phyloP scores from a whole-genome alignment of 2,888 invertebrate species.

The Diploptera punctata region DNA sequence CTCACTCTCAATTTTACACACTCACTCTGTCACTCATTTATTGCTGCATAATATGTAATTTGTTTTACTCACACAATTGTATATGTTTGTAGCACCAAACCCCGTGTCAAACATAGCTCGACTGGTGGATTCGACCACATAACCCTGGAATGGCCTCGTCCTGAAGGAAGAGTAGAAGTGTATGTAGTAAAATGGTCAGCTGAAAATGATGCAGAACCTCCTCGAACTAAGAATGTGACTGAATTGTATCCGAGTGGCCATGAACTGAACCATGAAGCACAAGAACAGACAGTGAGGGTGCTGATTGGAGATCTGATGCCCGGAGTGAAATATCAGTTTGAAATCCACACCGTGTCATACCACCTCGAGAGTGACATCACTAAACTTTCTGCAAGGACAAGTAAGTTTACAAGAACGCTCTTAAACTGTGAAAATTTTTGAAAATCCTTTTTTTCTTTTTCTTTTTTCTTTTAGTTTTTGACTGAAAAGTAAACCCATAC shows the following conservation, averaged over 20 bases:
- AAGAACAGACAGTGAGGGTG: slow-evolving; percentile 61
- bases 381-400: slow-evolving; percentile 76
- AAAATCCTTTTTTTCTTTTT: too few relatives aligned
- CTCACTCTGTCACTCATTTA: too few relatives aligned
- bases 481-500: too few relatives aligned
- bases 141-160: slow-evolving; percentile 88
- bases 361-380: slow-evolving; percentile 79
- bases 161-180: slow-evolving; percentile 84
- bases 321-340: slow-evolving; percentile 79
- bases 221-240: slow-evolving; percentile 60
- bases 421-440: too few relatives aligned
- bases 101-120: slow-evolving; percentile 84
- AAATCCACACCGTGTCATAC: slow-evolving; percentile 80
- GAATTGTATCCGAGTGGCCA: slow-evolving; percentile 53
- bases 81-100: slow-evolving; percentile 75
- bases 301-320: slow-evolving; percentile 79
- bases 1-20: too few relatives aligned
- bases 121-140: slow-evolving; percentile 85
- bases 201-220: slow-evolving; percentile 57
- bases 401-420: slow-evolving; percentile 64
- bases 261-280: slow-evolving; percentile 51
- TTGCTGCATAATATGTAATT: too few relatives aligned
- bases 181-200: slow-evolving; percentile 85
- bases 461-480: too few relatives aligned
- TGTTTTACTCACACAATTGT: too few relatives aligned